phyloP scores from a whole-genome alignment of 2,113 vertebrate species.

The Collichthys lucidus region DNA sequence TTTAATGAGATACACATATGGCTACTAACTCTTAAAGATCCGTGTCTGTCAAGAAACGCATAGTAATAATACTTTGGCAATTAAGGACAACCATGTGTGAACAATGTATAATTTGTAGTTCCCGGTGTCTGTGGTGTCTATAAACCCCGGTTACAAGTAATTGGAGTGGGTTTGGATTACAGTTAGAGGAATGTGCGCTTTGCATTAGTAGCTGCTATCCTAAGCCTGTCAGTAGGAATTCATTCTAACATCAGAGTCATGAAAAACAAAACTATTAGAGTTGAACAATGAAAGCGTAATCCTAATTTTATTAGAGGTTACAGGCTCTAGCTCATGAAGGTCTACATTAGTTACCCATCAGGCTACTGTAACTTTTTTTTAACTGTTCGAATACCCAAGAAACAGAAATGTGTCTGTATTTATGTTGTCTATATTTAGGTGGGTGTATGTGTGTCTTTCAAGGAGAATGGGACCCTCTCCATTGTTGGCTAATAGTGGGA shows the following conservation, averaged over 20 bases:
- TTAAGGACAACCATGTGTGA: conserved; percentile 48
- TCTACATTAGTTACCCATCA: background rate
- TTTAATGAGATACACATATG: conserved; percentile 44
- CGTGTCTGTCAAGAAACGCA: conserved; percentile 32
- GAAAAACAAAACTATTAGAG: conserved; percentile 34
- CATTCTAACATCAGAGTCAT: conserved; percentile 14
- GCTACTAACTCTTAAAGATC: conserved; percentile 33
- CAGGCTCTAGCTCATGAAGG: background rate
- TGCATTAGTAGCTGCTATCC: conserved; percentile 30
- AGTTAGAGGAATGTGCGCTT: background rate
- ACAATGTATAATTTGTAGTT: conserved; percentile 9
- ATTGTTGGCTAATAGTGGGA: conserved; percentile 30
- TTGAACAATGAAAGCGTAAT: conserved; percentile 27
- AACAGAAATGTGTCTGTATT: background rate
- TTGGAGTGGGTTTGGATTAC: conserved; percentile 7
- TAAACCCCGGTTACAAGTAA: background rate
- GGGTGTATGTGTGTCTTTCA: conserved; percentile 4
- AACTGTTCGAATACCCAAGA: background rate
- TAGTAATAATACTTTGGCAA: conserved; percentile 26
- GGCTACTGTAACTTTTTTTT: background rate
- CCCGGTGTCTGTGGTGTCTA: background rate
- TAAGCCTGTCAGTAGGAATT: conserved; percentile 29
- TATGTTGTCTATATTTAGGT: background rate
- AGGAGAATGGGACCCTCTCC: conserved; percentile 11
- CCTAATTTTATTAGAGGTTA: conserved; percentile 31